phyloP scores from a whole-genome alignment of 2,888 invertebrate genomes.

The Nomada flava region DNA sequence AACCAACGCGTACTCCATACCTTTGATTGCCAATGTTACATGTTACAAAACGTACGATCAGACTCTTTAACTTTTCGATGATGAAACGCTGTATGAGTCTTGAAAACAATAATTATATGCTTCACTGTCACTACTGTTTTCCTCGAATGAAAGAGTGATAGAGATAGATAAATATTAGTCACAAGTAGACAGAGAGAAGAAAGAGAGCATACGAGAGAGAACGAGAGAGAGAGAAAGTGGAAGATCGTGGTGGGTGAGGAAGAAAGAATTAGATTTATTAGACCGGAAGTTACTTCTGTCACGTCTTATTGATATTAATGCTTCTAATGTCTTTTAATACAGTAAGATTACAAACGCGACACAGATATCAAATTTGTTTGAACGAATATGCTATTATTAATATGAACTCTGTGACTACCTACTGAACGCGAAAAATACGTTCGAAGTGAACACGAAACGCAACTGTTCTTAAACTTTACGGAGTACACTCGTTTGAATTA shows the following conservation, averaged over 20 bases:
- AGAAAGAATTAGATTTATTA: constrained; percentile 45
- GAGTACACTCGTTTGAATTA: no score
- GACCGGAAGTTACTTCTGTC: constrained; percentile 45
- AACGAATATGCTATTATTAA: neutral
- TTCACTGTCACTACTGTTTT: constrained; percentile 8
- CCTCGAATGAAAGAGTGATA: neutral
- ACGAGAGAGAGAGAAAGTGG: constrained; percentile 3
- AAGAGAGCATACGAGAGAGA: no score
- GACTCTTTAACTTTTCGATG: neutral
- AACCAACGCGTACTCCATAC: no score
- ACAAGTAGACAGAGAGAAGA: no score
- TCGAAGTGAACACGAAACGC: neutral
- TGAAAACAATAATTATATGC: constrained; percentile 6
- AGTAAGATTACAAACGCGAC: constrained; percentile 20
- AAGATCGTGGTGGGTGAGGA: neutral
- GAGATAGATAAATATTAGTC: no score
- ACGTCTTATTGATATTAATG: constrained; percentile 57
- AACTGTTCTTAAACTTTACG: no score
- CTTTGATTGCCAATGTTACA: no score
- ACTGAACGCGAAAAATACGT: neutral
- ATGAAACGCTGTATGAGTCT: neutral
- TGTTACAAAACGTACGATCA: neutral
- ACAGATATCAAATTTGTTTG: constrained; percentile 5
- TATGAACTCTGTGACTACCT: no score
- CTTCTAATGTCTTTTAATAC: constrained; percentile 36